phyloP scores from a whole-genome alignment of 1,140 invertebrate species.

The Meloidogyne chitwoodi region DNA sequence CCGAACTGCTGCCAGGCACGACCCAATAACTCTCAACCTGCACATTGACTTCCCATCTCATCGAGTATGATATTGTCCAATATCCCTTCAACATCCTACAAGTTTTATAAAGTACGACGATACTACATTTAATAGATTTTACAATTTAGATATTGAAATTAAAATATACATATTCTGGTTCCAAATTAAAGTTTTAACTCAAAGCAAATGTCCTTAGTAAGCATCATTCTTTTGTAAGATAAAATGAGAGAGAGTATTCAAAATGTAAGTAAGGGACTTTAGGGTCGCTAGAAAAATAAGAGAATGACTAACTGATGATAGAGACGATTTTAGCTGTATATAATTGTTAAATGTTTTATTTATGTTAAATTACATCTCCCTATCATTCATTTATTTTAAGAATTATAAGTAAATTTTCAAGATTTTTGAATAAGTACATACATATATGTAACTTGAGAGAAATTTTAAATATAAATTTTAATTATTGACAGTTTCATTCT shows the following conservation, averaged over 20 bases:
- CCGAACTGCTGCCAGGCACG: background rate
- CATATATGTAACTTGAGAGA: too few relatives aligned
- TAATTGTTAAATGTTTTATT: background rate
- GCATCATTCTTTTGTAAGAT: background rate
- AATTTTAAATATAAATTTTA: too few relatives aligned
- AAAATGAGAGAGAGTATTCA: background rate
- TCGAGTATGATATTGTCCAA: too few relatives aligned
- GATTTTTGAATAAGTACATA: too few relatives aligned
- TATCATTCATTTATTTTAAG: background rate
- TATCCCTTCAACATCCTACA: background rate
- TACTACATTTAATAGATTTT: background rate
- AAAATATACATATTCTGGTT: background rate
- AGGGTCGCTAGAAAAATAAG: background rate
- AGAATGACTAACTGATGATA: background rate
- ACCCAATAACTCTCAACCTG: background rate
- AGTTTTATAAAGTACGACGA: too few relatives aligned
- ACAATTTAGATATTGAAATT: background rate
- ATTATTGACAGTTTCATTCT: too few relatives aligned
- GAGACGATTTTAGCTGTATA: background rate
- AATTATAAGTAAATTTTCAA: too few relatives aligned
- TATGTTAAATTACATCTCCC: too few relatives aligned
- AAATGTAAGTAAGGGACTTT: background rate
- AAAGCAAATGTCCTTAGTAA: background rate
- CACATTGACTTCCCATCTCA: background rate
- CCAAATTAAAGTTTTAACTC: background rate